phyloP scores from a whole-genome alignment of 2,888 invertebrate genomes.

The Sclerodermus sp. region DNA sequence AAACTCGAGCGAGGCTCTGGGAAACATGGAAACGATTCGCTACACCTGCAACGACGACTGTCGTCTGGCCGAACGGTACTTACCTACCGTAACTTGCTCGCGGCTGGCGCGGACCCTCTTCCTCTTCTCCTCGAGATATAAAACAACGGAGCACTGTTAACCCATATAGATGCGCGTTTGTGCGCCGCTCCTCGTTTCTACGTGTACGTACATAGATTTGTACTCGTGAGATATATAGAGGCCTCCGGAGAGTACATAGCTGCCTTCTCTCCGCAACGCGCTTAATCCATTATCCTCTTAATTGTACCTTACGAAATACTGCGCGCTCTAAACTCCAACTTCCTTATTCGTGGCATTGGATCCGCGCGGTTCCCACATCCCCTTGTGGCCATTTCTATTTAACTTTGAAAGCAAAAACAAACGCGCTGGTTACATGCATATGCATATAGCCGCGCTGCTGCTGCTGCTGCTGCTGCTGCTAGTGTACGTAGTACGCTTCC shows the following conservation, averaged over 20 bases:
- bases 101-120: slow-evolving; percentile 18
- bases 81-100: slow-evolving; percentile 27
- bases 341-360: background rate
- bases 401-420: too few relatives aligned
- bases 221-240: background rate
- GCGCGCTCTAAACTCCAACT: background rate
- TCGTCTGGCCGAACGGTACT: slow-evolving; percentile 32
- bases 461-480: too few relatives aligned
- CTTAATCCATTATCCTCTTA: background rate
- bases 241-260: background rate
- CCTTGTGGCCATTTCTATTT: too few relatives aligned
- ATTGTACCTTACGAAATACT: background rate
- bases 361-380: too few relatives aligned
- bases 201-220: too few relatives aligned
- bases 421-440: too few relatives aligned
- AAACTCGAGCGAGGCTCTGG: background rate
- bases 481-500: too few relatives aligned
- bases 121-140: slow-evolving; percentile 17
- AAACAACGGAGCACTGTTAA: slow-evolving; percentile 21
- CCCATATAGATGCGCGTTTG: too few relatives aligned
- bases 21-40: slow-evolving; percentile 31
- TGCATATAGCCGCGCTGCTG: too few relatives aligned
- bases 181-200: too few relatives aligned
- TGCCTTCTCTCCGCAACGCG: background rate
- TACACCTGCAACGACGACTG: slow-evolving; percentile 35